Conservation (phyloP, 2,113 vertebrate genomes). For the Malurus melanocephalus region DNA sequence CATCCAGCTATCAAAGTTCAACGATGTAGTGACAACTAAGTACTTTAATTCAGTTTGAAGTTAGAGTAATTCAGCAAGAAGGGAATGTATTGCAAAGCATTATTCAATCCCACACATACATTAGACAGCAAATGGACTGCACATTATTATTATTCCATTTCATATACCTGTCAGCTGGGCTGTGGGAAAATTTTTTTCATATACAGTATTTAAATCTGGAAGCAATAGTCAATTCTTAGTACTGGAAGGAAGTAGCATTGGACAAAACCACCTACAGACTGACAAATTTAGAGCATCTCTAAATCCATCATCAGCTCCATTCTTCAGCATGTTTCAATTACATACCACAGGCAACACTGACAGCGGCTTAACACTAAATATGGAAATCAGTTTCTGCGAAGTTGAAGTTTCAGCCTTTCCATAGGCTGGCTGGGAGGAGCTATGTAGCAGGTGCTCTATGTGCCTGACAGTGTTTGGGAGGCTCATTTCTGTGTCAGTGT, state of each 20-base stretch:
- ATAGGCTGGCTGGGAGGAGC: not conserved
- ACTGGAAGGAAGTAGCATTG: slow-evolving; percentile 18
- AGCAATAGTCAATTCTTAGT: slow-evolving; percentile 14
- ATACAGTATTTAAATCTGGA: slow-evolving; percentile 32
- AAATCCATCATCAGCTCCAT: not conserved
- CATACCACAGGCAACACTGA: not conserved
- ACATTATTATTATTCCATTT: slow-evolving; percentile 53
- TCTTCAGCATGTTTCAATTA: not conserved
- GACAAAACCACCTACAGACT: slow-evolving; percentile 28
- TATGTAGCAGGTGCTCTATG: fast-evolving
- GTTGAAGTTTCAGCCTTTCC: not conserved
- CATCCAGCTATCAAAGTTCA: slow-evolving; percentile 34
- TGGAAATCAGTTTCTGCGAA: not conserved
- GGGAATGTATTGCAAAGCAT: slow-evolving; percentile 14
- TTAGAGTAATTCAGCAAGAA: slow-evolving; percentile 50
- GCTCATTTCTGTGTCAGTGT: not conserved
- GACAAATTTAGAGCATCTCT: slow-evolving; percentile 17
- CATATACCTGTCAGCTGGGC: slow-evolving; percentile 40
- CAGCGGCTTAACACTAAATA: not conserved
- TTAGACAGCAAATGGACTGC: slow-evolving; percentile 59
- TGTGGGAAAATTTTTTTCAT: slow-evolving; percentile 27
- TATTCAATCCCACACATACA: slow-evolving; percentile 54
- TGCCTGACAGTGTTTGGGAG: not conserved
- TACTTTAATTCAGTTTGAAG: slow-evolving; percentile 48
- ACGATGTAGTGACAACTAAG: not conserved